phyloP scores from a whole-genome alignment of 2,113 vertebrate species.

The Caracal caracal region DNA sequence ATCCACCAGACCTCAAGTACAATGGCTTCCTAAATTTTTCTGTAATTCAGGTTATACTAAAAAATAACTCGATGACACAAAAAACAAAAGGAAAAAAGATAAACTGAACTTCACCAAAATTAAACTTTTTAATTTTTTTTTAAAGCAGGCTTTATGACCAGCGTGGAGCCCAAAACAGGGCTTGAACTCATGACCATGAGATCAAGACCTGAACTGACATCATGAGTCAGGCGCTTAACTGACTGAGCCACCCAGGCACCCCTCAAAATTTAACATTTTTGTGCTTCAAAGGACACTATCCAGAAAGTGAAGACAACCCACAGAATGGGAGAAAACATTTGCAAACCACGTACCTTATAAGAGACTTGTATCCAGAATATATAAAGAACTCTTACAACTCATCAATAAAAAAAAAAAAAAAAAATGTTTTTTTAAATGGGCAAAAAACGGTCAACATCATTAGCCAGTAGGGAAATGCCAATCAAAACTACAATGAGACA shows the following conservation, averaged over 20 bases:
- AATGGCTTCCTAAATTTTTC: not conserved
- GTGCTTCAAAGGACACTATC: too few species aligned
- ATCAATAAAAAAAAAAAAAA: not conserved
- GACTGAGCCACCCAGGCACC: not conserved
- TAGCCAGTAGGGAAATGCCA: not conserved
- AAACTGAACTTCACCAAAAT: not conserved
- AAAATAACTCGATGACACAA: slow-evolving; percentile 4
- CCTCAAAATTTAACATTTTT: too few species aligned
- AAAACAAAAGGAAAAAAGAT: not conserved
- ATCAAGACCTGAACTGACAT: not conserved
- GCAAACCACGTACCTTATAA: too few species aligned
- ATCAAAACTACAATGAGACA: not conserved
- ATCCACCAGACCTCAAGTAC: not conserved
- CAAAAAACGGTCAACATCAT: slow-evolving; percentile 1
- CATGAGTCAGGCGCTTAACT: not conserved
- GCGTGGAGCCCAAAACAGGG: not conserved
- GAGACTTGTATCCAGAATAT: too few species aligned
- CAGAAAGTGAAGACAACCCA: too few species aligned
- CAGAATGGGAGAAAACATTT: too few species aligned
- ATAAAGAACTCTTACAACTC: not conserved
- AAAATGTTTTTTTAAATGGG: not conserved
- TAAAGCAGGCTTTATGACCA: not conserved
- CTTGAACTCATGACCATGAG: not conserved
- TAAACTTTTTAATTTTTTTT: too few species aligned
- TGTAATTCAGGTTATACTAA: not conserved